Percentiles rank a stretch among this genome's conserved stretches.
Conservation (phyloP, 2,113 vertebrate species). For the Carettochelys insculpta region DNA sequence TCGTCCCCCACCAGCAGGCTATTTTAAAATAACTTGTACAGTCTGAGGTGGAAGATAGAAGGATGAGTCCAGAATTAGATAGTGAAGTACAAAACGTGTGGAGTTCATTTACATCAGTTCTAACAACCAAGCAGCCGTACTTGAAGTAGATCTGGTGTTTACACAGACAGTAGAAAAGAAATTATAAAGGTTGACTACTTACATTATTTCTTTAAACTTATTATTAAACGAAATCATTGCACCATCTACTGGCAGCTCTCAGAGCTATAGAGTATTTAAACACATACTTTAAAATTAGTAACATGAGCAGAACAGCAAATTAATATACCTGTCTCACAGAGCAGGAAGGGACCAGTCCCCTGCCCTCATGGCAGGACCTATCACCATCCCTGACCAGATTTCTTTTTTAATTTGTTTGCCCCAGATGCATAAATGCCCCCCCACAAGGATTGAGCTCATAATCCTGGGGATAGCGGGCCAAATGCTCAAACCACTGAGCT, state of each 20-base stretch:
- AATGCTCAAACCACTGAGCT: too few species aligned
- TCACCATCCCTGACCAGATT: too few species aligned
- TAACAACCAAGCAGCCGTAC: not conserved
- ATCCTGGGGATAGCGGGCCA: too few species aligned
- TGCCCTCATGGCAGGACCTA: too few species aligned
- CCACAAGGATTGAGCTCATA: too few species aligned
- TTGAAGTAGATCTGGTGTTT: not conserved
- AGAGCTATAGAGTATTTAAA: too few species aligned
- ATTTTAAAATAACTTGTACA: not conserved
- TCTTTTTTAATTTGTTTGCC: too few species aligned
- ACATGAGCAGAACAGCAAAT: fast-evolving
- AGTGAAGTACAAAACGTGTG: not conserved
- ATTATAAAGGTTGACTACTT: not conserved
- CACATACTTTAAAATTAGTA: not conserved
- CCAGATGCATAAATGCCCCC: too few species aligned
- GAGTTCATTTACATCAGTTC: not conserved
- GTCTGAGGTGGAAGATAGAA: not conserved
- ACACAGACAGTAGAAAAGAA: not conserved
- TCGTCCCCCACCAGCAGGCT: fast-evolving
- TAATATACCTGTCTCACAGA: too few species aligned
- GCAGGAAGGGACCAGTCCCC: too few species aligned
- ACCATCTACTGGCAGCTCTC: constrained; percentile 44
- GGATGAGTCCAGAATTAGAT: not conserved
- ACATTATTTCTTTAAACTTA: not conserved
- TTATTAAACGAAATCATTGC: not conserved